A percentile compares a stretch with the other conserved stretches of the same genome.
Evolutionary conservation across 1,140 invertebrate species (phyloP).

Genomic region (Papilio polytes): DNA sequence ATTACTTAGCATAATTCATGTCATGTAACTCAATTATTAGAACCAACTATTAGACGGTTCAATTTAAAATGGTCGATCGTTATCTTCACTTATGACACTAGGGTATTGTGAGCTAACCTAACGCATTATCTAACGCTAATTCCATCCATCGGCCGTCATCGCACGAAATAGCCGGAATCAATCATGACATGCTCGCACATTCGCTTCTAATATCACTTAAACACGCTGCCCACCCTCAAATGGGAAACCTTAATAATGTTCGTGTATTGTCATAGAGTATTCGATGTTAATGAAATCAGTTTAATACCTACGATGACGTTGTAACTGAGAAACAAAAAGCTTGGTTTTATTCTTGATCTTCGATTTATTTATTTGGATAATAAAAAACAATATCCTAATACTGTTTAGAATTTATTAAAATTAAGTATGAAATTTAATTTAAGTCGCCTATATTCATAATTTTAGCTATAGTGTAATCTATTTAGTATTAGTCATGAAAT

Average conservation of each 20-base stretch:
- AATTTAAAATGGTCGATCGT: constrained; percentile 32
- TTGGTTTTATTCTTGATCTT: too few species aligned
- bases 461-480: too few species aligned
- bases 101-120: constrained; percentile 37
- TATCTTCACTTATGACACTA: background rate
- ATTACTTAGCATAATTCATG: constrained; percentile 17
- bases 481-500: too few species aligned
- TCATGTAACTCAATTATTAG: constrained; percentile 26
- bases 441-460: too few species aligned
- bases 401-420: too few species aligned
- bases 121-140: constrained; percentile 59
- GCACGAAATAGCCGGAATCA: constrained; percentile 68
- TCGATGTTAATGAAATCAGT: background rate
- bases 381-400: too few species aligned
- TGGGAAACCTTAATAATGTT: constrained; percentile 79
- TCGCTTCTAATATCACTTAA: constrained; percentile 80
- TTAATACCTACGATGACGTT: constrained; percentile 13
- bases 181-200: constrained; percentile 67
- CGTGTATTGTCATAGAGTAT: constrained; percentile 59
- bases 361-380: too few species aligned
- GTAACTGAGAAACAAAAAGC: background rate
- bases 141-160: constrained; percentile 47
- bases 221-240: constrained; percentile 67
- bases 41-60: constrained; percentile 19
- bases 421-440: too few species aligned